Percentiles rank a stretch among this genome's conserved stretches.
phyloP scores from a whole-genome alignment of 2,113 vertebrate genomes.

The Sporophila hypoxantha region DNA sequence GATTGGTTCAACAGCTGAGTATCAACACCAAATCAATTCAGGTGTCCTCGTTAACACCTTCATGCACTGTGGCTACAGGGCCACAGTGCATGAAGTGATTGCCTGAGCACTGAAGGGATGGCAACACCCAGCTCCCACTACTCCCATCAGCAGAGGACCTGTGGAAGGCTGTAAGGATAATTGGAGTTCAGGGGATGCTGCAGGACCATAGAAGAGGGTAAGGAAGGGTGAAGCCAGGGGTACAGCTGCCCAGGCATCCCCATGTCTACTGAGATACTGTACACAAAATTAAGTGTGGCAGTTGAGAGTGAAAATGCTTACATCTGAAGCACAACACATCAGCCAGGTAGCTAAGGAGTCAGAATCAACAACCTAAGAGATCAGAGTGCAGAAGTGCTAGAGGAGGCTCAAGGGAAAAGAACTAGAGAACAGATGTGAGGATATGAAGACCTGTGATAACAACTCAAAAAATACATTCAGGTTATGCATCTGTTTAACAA shows the following conservation, averaged over 20 bases:
- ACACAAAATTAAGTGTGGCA: background rate
- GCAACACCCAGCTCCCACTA: background rate
- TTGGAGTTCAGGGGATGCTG: background rate
- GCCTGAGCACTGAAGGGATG: background rate
- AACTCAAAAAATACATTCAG: background rate
- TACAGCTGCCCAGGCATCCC: background rate
- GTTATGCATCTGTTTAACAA: background rate
- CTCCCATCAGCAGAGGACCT: background rate
- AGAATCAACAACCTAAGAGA: background rate
- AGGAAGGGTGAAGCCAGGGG: background rate
- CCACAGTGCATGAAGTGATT: too few relatives aligned
- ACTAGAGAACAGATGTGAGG: background rate
- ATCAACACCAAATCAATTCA: background rate
- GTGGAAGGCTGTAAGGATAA: background rate
- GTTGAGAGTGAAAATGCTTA: background rate
- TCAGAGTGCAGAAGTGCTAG: background rate
- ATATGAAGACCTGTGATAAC: background rate
- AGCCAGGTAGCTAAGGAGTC: too few relatives aligned
- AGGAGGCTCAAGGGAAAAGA: fast-evolving
- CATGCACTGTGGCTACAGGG: background rate
- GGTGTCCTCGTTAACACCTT: background rate
- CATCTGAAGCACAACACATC: background rate
- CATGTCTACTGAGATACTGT: background rate
- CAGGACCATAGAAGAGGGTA: background rate
- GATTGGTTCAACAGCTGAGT: background rate